These are phyloP conservation scores for Agrochola circellaris DNA, from an alignment of 2,888 invertebrate genomes.

Conservation along the genomic window DNA sequence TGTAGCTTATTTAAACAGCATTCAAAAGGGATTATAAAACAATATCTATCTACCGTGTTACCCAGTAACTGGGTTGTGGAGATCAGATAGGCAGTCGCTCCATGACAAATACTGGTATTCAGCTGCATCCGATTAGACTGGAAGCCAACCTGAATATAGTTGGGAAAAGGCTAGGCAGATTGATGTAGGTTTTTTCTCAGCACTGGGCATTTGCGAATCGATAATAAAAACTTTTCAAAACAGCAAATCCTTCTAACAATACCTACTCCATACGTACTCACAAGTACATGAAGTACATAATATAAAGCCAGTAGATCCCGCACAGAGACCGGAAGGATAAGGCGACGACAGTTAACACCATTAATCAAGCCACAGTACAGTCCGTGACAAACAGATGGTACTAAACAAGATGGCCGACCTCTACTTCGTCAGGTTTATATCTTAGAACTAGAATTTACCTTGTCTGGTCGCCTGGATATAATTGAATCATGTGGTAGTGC, in stretches of 20 bases:
- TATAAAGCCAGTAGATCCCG: slow-evolving; percentile 21
- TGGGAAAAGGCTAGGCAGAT: not conserved
- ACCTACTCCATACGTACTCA: not conserved
- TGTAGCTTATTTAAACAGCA: not conserved
- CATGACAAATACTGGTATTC: not conserved
- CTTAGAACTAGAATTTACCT: not conserved
- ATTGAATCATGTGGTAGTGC: slow-evolving; percentile 9
- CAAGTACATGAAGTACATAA: not conserved
- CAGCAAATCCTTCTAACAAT: not conserved
- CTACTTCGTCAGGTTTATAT: slow-evolving; percentile 13
- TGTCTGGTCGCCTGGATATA: slow-evolving; percentile 1
- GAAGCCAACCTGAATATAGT: not conserved
- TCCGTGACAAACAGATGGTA: slow-evolving; percentile 57
- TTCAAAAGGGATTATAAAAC: not conserved
- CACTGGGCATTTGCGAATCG: not conserved
- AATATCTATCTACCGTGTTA: not conserved
- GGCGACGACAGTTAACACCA: slow-evolving; percentile 48
- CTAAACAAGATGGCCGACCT: slow-evolving; percentile 35
- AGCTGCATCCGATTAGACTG: not conserved
- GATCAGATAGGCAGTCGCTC: not conserved
- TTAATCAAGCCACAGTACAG: slow-evolving; percentile 60
- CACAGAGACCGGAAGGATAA: slow-evolving; percentile 46
- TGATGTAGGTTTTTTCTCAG: not conserved
- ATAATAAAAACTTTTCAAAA: not conserved
- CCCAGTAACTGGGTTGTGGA: no score